Conservation (phyloP, 2,888 invertebrate genomes). For the Synergus umbraculus region DNA sequence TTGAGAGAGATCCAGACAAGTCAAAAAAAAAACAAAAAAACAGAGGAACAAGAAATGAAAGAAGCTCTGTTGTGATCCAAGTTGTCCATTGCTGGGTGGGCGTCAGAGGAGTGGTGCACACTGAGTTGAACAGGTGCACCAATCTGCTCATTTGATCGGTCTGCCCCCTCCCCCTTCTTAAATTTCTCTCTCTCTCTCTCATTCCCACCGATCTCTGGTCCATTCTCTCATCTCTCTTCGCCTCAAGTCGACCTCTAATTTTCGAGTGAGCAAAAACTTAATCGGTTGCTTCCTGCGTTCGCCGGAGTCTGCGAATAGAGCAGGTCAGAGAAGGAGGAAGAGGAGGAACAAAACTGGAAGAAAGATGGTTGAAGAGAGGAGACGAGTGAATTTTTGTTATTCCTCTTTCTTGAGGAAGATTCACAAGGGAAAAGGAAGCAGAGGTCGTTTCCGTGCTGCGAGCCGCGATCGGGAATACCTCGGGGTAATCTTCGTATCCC, state of each 20-base stretch:
- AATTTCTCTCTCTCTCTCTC: conserved; percentile 13
- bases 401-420: conserved; percentile 39
- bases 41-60: conserved; percentile 9
- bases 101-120: conserved; percentile 19
- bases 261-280: conserved; percentile 72
- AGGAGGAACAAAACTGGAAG: conserved; percentile 29
- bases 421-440: conserved; percentile 41
- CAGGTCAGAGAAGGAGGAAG: conserved; percentile 43
- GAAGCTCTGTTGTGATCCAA: conserved; percentile 35
- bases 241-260: conserved; percentile 67
- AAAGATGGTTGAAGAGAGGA: conserved; percentile 43
- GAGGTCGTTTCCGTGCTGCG: conserved; percentile 45
- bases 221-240: conserved; percentile 49
- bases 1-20: conserved; percentile 47
- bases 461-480: conserved; percentile 43
- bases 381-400: conserved; percentile 29
- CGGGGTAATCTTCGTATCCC: conserved; percentile 44
- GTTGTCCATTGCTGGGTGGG: conserved; percentile 40
- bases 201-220: not conserved
- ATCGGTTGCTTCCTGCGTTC: conserved; percentile 72
- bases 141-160: conserved; percentile 41
- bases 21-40: not conserved
- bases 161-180: not conserved
- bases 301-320: conserved; percentile 30
- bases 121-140: conserved; percentile 44